Evolutionary conservation across 2,888 invertebrate species (phyloP).

Genomic region (Cryptus viduatorius): DNA sequence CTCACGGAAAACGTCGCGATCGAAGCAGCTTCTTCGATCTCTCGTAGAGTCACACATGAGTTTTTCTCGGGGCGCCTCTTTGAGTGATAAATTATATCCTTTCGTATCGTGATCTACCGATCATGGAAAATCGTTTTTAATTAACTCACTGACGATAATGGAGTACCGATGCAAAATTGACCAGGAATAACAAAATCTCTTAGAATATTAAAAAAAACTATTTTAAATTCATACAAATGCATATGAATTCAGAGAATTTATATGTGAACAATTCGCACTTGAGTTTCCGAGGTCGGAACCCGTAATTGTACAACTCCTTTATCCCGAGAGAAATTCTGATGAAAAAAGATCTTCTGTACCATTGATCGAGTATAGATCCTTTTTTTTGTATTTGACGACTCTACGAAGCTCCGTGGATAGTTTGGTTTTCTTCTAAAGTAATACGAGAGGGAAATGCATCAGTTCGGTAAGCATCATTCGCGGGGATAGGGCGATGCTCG

Average conservation of each 20-base stretch:
- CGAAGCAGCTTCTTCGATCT: not conserved
- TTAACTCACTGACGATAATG: not conserved
- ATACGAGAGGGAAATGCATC: conserved; percentile 51
- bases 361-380: not conserved
- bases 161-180: no score
- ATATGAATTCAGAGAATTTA: not conserved
- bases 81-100: not conserved
- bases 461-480: conserved; percentile 37
- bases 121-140: not conserved
- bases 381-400: conserved; percentile 14
- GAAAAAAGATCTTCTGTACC: not conserved
- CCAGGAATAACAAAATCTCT: no score
- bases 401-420: conserved; percentile 8
- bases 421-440: conserved; percentile 24
- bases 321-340: not conserved
- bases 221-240: not conserved
- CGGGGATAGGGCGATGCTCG: conserved; percentile 18
- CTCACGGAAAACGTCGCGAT: not conserved
- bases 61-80: not conserved
- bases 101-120: not conserved
- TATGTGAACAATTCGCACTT: not conserved
- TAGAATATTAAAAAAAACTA: no score
- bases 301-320: no score
- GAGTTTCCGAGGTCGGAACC: no score
- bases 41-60: not conserved